Conservation (phyloP, 2,888 invertebrate genomes). For the Sceliomorpha sp. region DNA sequence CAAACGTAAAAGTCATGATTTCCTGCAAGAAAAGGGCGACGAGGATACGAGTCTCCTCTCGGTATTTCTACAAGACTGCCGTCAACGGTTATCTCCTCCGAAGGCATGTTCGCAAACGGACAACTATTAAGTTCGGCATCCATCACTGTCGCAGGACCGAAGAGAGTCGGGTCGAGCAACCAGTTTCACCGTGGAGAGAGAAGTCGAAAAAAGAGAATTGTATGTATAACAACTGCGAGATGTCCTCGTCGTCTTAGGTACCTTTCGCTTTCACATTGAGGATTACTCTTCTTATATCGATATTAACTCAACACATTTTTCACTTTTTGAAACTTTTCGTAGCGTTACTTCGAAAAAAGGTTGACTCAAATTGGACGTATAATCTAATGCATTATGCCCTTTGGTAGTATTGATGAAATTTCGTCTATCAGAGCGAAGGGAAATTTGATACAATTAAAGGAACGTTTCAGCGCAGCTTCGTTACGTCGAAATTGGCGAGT, state of each 20-base stretch:
- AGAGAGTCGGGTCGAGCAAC: slow-evolving; percentile 34
- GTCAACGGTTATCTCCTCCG: slow-evolving; percentile 40
- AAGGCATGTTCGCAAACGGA: slow-evolving; percentile 59
- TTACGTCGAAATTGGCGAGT: slow-evolving; percentile 41
- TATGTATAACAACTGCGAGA: slow-evolving; percentile 27
- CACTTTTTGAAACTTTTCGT: too few species aligned
- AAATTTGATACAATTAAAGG: slow-evolving; percentile 47
- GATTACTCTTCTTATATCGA: too few species aligned
- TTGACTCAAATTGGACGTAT: too few species aligned
- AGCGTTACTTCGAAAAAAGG: too few species aligned
- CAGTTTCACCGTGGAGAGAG: slow-evolving; percentile 17
- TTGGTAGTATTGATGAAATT: too few species aligned
- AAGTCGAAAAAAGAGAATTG: slow-evolving; percentile 40
- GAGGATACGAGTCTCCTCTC: slow-evolving; percentile 9
- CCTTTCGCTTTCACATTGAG: too few species aligned
- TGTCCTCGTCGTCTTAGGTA: slow-evolving; percentile 13
- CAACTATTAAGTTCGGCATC: slow-evolving; percentile 72
- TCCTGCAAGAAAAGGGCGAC: slow-evolving; percentile 13
- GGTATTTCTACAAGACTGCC: slow-evolving; percentile 31
- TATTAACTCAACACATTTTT: too few species aligned
- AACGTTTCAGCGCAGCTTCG: slow-evolving; percentile 31
- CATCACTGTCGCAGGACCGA: slow-evolving; percentile 66
- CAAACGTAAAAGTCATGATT: slow-evolving; percentile 15
- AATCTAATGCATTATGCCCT: too few species aligned
- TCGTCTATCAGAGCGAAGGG: too few species aligned